These are phyloP conservation scores for Mus spretus DNA, from an alignment of 2,797 vertebrate species.

Conservation along the genomic window DNA sequence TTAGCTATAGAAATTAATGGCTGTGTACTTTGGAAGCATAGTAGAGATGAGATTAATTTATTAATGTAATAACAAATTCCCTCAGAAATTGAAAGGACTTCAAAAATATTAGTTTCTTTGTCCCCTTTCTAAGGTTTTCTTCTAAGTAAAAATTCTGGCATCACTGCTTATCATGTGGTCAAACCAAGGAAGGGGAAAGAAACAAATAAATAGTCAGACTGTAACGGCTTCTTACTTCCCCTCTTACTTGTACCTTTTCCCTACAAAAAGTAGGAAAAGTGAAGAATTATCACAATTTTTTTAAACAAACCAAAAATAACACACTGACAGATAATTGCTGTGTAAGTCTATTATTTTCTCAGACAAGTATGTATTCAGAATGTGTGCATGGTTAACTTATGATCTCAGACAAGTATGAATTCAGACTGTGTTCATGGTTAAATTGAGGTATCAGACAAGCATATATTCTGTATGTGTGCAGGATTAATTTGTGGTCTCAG, in stretches of 20 bases:
- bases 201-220: neutral
- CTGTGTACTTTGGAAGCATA: neutral
- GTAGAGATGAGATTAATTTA: neutral
- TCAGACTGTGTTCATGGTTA: neutral
- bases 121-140: neutral
- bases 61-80: neutral
- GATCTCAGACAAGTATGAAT: neutral
- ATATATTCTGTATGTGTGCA: neutral
- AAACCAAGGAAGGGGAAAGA: neutral
- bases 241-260: neutral
- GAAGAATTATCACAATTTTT: neutral
- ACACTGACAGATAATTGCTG: neutral
- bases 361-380: neutral
- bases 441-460: neutral
- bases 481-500: neutral
- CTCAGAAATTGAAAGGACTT: neutral
- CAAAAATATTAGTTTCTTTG: neutral
- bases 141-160: neutral
- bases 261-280: neutral
- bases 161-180: neutral
- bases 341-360: neutral
- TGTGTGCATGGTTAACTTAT: neutral
- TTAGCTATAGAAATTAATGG: neutral
- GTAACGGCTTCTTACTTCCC: neutral
- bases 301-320: neutral